Evolutionary conservation across 1,140 invertebrate genomes (phyloP).

Genomic region (Aplysia californica): DNA sequence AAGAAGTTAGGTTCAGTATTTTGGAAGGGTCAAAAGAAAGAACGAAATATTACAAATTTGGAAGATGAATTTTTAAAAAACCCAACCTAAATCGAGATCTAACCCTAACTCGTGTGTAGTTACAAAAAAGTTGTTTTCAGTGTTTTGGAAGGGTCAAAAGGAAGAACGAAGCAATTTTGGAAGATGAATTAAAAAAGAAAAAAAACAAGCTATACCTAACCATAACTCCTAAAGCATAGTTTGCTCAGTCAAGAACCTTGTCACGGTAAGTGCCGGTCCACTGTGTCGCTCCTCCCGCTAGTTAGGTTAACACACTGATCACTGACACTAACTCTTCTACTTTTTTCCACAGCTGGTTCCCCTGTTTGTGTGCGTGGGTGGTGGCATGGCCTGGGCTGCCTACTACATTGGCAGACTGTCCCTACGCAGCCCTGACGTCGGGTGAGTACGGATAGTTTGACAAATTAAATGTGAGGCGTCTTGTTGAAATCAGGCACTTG

Average conservation of each 20-base stretch:
- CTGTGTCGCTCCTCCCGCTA: no score
- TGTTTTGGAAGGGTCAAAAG: neutral
- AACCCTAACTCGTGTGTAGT: no score
- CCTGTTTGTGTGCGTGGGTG: slow-evolving; percentile 29
- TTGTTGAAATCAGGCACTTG: no score
- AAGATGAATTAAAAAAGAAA: neutral
- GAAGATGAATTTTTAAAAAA: neutral
- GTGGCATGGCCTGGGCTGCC: slow-evolving; percentile 18
- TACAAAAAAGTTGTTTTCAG: no score
- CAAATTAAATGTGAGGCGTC: no score
- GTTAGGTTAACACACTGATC: no score
- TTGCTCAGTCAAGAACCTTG: neutral
- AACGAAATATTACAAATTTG: neutral
- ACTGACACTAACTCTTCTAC: neutral
- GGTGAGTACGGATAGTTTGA: slow-evolving; percentile 12
- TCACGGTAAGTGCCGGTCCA: neutral
- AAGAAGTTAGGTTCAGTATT: no score
- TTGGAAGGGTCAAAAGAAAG: neutral
- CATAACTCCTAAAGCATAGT: neutral
- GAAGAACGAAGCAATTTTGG: neutral
- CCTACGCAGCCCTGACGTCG: slow-evolving; percentile 25
- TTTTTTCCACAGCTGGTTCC: slow-evolving; percentile 23
- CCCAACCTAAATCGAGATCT: neutral
- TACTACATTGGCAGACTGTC: slow-evolving; percentile 17
- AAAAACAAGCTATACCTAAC: neutral